Evolutionary conservation across 2,888 invertebrate species (phyloP).

Genomic region (Helicoverpa assulta): DNA sequence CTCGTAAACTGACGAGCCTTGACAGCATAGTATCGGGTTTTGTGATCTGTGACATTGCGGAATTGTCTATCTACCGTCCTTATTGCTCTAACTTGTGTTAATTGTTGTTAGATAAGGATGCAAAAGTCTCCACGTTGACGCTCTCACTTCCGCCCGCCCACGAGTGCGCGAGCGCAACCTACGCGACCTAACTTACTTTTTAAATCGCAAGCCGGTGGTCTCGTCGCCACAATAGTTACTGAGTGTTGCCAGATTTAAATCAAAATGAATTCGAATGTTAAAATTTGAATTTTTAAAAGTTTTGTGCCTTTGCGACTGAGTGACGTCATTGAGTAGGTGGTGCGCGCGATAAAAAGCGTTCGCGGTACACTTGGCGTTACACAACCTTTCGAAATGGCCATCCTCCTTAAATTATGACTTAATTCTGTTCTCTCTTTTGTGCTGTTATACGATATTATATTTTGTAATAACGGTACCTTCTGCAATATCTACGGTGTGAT

Average conservation of each 20-base stretch:
- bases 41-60: slow-evolving; percentile 85
- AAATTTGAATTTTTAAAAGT: slow-evolving; percentile 66
- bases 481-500: slow-evolving; percentile 71
- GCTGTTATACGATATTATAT: slow-evolving; percentile 78
- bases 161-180: slow-evolving; percentile 79
- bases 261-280: slow-evolving; percentile 63
- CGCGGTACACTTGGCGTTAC: slow-evolving; percentile 73
- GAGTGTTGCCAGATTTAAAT: slow-evolving; percentile 66
- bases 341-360: slow-evolving; percentile 78
- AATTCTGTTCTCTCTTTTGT: slow-evolving; percentile 84
- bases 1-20: slow-evolving; percentile 86
- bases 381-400: slow-evolving; percentile 82
- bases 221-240: slow-evolving; percentile 77
- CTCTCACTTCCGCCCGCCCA: slow-evolving; percentile 90
- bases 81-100: slow-evolving; percentile 70
- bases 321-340: slow-evolving; percentile 87
- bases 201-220: slow-evolving; percentile 84
- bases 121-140: slow-evolving; percentile 76
- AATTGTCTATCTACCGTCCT: slow-evolving; percentile 77
- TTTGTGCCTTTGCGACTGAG: slow-evolving; percentile 67
- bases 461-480: slow-evolving; percentile 77
- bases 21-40: slow-evolving; percentile 75
- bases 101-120: slow-evolving; percentile 82
- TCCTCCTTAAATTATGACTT: slow-evolving; percentile 87
- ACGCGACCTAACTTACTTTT: slow-evolving; percentile 83